Conservation (phyloP, 1,140 invertebrate genomes). For the Coenobita brevimanus region DNA sequence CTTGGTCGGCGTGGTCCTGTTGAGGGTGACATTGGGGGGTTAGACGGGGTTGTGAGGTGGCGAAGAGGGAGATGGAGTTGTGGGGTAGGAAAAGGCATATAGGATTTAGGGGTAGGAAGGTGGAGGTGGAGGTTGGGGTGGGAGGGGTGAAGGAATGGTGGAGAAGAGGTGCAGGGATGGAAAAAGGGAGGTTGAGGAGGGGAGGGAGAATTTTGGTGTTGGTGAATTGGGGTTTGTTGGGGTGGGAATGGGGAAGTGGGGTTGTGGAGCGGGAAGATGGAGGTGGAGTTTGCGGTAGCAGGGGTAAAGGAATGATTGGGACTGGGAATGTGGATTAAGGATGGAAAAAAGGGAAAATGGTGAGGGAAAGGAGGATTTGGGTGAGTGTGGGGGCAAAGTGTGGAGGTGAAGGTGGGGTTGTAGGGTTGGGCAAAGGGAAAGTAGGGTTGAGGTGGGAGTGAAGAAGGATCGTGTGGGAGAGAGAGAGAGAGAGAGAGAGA, state of each 20-base stretch:
- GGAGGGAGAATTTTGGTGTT: background rate
- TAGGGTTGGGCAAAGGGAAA: background rate
- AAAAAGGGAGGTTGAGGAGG: background rate
- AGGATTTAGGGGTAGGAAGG: background rate
- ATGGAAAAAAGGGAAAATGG: too few relatives aligned
- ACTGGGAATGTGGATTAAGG: background rate
- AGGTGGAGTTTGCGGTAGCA: background rate
- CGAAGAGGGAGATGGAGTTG: background rate
- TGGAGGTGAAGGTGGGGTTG: background rate
- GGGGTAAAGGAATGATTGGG: background rate
- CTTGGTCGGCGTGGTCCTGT: constrained; percentile 78
- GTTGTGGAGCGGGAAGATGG: background rate
- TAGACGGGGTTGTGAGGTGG: background rate
- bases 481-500: background rate
- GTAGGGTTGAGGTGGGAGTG: background rate
- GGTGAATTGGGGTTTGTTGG: background rate
- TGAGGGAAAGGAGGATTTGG: background rate
- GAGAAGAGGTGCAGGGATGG: background rate
- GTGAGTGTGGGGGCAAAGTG: too few relatives aligned
- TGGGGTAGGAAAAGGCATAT: background rate
- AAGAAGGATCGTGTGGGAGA: background rate
- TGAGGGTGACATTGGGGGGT: background rate
- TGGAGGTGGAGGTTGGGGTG: constrained; percentile 8
- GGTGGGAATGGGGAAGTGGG: background rate
- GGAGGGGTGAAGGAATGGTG: background rate